phyloP scores from a whole-genome alignment of 2,113 vertebrate genomes.

The Syrmaticus mikado region DNA sequence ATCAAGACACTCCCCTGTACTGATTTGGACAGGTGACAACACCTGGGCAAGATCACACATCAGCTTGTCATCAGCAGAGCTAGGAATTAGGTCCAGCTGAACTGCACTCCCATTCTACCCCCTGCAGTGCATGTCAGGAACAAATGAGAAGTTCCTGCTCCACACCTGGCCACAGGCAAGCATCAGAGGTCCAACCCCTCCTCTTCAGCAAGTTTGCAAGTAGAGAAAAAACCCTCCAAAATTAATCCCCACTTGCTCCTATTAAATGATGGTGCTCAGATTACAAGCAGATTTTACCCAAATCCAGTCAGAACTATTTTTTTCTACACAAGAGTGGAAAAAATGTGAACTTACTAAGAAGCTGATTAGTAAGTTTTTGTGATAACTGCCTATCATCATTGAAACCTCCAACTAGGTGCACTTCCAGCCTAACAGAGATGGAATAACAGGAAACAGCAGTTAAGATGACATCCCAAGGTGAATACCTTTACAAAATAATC shows the following conservation, averaged over 20 bases:
- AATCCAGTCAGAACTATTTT: conserved; percentile 4
- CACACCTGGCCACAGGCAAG: fast-evolving
- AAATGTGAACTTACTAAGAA: conserved; percentile 84
- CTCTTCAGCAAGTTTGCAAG: neutral
- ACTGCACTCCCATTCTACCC: neutral
- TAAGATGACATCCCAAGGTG: conserved; percentile 1
- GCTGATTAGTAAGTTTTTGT: conserved; percentile 89
- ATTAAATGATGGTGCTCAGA: neutral
- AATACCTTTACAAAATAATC: conserved; percentile 28
- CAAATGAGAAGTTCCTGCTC: neutral
- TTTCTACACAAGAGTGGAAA: conserved; percentile 41
- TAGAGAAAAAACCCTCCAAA: neutral
- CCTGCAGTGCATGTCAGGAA: fast-evolving
- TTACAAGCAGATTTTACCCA: neutral
- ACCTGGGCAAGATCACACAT: neutral
- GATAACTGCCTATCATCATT: conserved; percentile 91
- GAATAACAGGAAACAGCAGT: conserved; percentile 56
- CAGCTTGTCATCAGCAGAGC: neutral
- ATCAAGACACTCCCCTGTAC: neutral
- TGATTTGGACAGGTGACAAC: neutral
- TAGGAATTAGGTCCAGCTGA: neutral
- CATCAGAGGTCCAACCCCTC: neutral
- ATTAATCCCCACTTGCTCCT: neutral
- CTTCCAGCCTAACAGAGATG: conserved; percentile 85
- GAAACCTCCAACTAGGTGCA: conserved; percentile 96